Percentiles rank a stretch among this genome's conserved stretches.
These are phyloP conservation scores for Drosophila arizonae DNA, from an alignment of 1,140 invertebrate genomes.

Conservation along the genomic window DNA sequence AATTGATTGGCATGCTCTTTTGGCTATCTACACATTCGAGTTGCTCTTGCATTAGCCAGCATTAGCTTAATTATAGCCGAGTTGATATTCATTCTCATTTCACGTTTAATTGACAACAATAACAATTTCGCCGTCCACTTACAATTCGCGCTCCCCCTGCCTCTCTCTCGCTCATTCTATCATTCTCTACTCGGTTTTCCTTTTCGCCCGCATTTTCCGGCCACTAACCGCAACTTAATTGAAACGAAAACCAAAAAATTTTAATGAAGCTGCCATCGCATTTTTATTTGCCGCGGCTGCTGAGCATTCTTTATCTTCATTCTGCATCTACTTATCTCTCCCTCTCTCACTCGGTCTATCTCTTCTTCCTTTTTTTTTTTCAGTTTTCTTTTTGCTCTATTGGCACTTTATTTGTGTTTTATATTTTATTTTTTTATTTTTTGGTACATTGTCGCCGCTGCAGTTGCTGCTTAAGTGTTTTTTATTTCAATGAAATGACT, in stretches of 20 bases:
- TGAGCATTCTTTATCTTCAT: slow-evolving; percentile 10
- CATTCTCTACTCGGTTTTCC: neutral
- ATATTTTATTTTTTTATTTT: neutral
- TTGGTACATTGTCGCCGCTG: slow-evolving; percentile 49
- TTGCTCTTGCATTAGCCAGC: neutral
- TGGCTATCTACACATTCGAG: no score
- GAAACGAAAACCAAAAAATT: slow-evolving; percentile 72
- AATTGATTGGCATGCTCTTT: no score
- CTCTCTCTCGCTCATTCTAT: neutral
- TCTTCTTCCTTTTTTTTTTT: slow-evolving; percentile 6
- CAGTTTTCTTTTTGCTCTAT: slow-evolving; percentile 16
- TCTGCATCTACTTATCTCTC: neutral
- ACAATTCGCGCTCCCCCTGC: neutral
- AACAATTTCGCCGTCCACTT: slow-evolving; percentile 33
- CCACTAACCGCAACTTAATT: slow-evolving; percentile 68
- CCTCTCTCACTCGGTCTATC: neutral
- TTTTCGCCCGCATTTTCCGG: slow-evolving; percentile 56
- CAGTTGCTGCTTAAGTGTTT: slow-evolving; percentile 66
- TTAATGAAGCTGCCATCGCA: slow-evolving; percentile 68
- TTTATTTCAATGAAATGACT: slow-evolving; percentile 67
- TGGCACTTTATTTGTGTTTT: neutral
- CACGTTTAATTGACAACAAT: slow-evolving; percentile 38
- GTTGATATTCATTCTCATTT: slow-evolving; percentile 16
- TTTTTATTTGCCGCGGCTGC: slow-evolving; percentile 43
- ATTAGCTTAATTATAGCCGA: slow-evolving; percentile 7